Evolutionary conservation across 2,113 vertebrate species (phyloP), one percentile per base, ranked within the genome.

Genomic region (Protobothrops mucrosquamatus): DNA sequence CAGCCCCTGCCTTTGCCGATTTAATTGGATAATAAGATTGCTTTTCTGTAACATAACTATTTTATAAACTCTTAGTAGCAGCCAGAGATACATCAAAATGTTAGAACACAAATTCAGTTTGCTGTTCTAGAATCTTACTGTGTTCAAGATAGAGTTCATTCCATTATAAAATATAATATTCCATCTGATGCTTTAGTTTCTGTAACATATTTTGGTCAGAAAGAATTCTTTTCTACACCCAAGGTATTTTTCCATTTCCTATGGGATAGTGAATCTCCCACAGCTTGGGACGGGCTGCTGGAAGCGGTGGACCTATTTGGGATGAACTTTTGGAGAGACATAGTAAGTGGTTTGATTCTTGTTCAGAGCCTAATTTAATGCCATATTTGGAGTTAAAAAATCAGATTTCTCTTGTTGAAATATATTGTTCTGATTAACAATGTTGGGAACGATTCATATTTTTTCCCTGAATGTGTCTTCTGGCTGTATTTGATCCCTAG

Each of bases 301-400:
- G 48, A 54, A 39, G 9, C 18, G 26, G 12, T 26, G 20, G 7
- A 6, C n/a, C 59, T 92, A 23, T 87, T 87, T 39, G 61, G 88
- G 52, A 69, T 88, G 3, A 39, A 59, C 10, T 64, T 55, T 26
- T 34, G 57, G 46, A 9, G n/a, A 69, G 48, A 43, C n/a, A 57
- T 51, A 69, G 48, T 69, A 61, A n/a, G 34, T 74, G 85, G 29
- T 43, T 88, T 88, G n/a, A 12, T 88, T 64, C 59, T 92, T 64
- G 46, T n/a, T 87, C 11, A 29, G 52, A 34, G 57, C 29, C 48
- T 92, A 88, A 87, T 23, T 61, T 52, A 55, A 69, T 92, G 23
- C 59, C 59, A 74, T 88, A 92, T 88, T 86, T 91, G 91, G 39
- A 43, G 29, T 86, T 91, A 5, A 26, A 56, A 85, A 91, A 43